Percentiles rank a stretch among this genome's conserved stretches.
These are phyloP conservation scores for Trypoxylus dichotomus DNA, from an alignment of 1,140 invertebrate species.

Conservation along the genomic window DNA sequence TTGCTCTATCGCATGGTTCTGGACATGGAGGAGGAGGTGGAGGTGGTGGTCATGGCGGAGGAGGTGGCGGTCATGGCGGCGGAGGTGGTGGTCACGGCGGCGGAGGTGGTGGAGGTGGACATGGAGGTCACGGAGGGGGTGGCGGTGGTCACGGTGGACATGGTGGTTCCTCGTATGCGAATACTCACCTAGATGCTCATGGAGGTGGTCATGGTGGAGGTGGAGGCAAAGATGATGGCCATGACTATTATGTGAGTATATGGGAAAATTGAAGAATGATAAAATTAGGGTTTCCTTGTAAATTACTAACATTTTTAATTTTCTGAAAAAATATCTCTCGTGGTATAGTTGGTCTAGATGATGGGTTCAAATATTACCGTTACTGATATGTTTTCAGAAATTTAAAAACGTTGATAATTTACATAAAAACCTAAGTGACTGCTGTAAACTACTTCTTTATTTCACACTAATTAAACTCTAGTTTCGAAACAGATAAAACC, in stretches of 20 bases:
- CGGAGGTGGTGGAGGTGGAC: not conserved
- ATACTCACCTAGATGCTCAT: not conserved
- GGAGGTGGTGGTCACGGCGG: not conserved
- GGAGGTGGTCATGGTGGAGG: slow-evolving; percentile 1
- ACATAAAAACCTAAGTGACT: too few species aligned
- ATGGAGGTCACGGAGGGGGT: not conserved
- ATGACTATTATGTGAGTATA: slow-evolving; percentile 2
- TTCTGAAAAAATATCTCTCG: too few species aligned
- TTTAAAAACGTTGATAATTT: too few species aligned
- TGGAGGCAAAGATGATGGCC: not conserved
- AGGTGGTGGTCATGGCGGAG: not conserved
- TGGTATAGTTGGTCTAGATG: too few species aligned
- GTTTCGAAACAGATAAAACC: too few species aligned
- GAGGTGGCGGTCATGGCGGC: not conserved
- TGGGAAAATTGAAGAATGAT: too few species aligned
- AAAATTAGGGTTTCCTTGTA: too few species aligned
- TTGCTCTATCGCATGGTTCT: not conserved
- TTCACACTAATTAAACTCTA: too few species aligned
- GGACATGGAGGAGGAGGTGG: not conserved
- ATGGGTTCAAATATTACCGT: too few species aligned
- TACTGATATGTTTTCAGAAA: too few species aligned
- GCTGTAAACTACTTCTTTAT: too few species aligned
- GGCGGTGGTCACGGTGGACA: not conserved
- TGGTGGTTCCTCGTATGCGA: not conserved
- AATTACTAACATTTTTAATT: too few species aligned